Evolutionary conservation across 1,140 invertebrate species (phyloP).

Genomic region (Penaeus indicus): DNA sequence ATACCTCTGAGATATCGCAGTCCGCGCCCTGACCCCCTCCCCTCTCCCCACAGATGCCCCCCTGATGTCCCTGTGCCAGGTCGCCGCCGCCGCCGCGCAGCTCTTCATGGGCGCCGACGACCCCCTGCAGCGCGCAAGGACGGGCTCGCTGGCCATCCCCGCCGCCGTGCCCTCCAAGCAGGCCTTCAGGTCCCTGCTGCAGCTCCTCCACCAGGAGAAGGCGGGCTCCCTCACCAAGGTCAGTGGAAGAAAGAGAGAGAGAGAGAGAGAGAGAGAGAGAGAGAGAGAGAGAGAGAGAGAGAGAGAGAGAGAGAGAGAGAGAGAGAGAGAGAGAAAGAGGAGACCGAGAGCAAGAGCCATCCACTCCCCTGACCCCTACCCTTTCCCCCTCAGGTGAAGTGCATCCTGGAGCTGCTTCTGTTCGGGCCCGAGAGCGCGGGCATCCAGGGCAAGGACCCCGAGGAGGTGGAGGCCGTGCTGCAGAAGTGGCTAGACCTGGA

Average conservation of each 20-base stretch:
- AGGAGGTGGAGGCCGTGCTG: conserved; percentile 76
- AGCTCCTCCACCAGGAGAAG: conserved; percentile 67
- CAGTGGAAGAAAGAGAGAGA: neutral
- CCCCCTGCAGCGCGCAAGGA: conserved; percentile 50
- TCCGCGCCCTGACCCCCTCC: neutral
- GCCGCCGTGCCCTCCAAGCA: conserved; percentile 58
- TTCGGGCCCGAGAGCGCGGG: conserved; percentile 83
- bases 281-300: neutral
- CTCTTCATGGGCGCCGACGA: conserved; percentile 75
- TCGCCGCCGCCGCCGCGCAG: conserved; percentile 79
- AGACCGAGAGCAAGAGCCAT: too few species aligned
- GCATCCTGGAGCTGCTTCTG: conserved; percentile 84
- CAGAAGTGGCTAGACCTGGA: conserved; percentile 87
- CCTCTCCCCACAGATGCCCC: neutral
- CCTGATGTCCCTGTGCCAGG: conserved; percentile 81
- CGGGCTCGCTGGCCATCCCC: conserved; percentile 54
- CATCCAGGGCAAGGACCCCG: conserved; percentile 78
- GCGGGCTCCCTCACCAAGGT: conserved; percentile 67
- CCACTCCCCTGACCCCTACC: neutral
- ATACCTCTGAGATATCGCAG: neutral
- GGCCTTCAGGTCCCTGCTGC: conserved; percentile 66
- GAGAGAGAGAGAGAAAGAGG: too few species aligned
- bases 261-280: conserved; percentile 18
- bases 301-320: too few species aligned
- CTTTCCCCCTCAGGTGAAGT: conserved; percentile 74